Percentiles rank a stretch among this genome's conserved stretches.
Evolutionary conservation across 2,797 vertebrate species (phyloP).

Genomic region (Danio aesculapii): DNA sequence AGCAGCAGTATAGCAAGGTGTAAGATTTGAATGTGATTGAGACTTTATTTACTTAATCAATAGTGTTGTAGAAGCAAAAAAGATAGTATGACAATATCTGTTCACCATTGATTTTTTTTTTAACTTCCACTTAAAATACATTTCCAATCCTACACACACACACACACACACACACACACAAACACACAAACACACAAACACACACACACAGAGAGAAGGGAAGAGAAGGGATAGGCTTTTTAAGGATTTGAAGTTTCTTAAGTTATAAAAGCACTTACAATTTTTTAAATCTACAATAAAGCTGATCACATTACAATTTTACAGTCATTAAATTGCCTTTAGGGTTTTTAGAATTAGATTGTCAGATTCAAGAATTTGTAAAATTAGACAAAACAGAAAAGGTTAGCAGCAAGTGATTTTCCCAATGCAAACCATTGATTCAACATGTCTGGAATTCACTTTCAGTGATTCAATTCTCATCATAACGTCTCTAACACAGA

Average conservation of each 20-base stretch:
- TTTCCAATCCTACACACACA: neutral
- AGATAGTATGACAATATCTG: neutral
- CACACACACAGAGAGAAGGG: too few species aligned
- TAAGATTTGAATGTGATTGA: neutral
- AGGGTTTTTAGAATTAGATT: neutral
- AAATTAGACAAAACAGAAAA: neutral
- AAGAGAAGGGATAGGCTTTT: neutral
- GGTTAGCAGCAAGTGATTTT: neutral
- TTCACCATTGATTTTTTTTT: neutral
- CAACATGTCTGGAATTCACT: neutral
- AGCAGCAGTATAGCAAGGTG: neutral
- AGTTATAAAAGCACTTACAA: neutral
- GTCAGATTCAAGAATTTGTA: neutral
- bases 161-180: too few species aligned
- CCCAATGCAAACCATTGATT: neutral
- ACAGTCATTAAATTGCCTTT: neutral
- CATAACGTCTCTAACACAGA: too few species aligned
- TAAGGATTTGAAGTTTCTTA: neutral
- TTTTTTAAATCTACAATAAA: neutral
- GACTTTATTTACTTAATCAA: neutral
- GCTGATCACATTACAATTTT: neutral
- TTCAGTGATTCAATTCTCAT: too few species aligned
- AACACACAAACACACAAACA: fast-evolving
- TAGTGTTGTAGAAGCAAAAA: neutral
- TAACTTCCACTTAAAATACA: too few species aligned